Evolutionary conservation across 2,888 invertebrate genomes (phyloP).

Genomic region (Stenchaetothrips biformis): DNA sequence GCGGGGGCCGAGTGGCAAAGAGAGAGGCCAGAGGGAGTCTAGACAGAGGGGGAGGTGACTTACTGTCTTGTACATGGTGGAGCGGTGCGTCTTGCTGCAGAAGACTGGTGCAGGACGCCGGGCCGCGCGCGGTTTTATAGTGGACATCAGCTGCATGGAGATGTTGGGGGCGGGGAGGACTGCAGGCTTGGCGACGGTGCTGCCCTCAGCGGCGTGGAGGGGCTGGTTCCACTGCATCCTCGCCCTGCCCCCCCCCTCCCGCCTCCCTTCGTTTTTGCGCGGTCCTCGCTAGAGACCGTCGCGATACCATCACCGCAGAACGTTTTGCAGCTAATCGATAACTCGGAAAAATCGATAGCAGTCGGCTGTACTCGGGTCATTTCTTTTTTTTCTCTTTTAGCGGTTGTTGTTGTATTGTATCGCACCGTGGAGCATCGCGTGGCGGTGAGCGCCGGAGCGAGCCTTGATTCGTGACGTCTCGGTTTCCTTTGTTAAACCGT

Average conservation of each 20-base stretch:
- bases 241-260: not conserved
- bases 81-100: slow-evolving; percentile 9
- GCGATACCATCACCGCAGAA: too few relatives aligned
- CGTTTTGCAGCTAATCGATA: too few relatives aligned
- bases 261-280: not conserved
- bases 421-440: too few relatives aligned
- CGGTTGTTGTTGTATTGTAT: too few relatives aligned
- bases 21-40: not conserved
- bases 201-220: not conserved
- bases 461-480: too few relatives aligned
- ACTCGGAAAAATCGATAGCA: too few relatives aligned
- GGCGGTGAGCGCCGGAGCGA: too few relatives aligned
- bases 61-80: slow-evolving; percentile 9
- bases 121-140: not conserved
- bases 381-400: too few relatives aligned
- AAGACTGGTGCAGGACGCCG: slow-evolving; percentile 1
- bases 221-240: not conserved
- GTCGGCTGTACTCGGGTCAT: too few relatives aligned
- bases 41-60: not conserved
- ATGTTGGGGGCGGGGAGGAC: not conserved
- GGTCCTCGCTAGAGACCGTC: not conserved
- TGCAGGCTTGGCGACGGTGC: not conserved
- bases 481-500: too few relatives aligned
- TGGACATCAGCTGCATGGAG: not conserved
- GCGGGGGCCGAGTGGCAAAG: not conserved